A percentile compares a stretch with the other conserved stretches of the same genome.
Evolutionary conservation across 1,140 invertebrate species (phyloP).

Genomic region (Mesaphorura yosii): DNA sequence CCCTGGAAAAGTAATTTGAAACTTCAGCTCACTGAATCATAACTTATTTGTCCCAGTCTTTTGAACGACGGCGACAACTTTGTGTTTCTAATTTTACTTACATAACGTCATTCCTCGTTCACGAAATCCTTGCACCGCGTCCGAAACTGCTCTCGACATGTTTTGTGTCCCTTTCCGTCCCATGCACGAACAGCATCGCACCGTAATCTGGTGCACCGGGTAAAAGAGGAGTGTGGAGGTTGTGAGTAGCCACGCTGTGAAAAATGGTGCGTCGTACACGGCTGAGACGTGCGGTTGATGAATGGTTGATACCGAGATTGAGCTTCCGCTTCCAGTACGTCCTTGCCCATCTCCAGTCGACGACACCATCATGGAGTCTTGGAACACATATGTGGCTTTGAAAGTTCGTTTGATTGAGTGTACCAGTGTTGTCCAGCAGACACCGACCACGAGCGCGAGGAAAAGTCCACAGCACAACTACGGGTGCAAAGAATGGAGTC

Average conservation of each 20-base stretch:
- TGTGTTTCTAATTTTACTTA: conserved; percentile 35
- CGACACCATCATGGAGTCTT: background rate
- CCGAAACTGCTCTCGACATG: conserved; percentile 54
- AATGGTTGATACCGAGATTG: background rate
- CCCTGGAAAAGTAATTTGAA: conserved; percentile 39
- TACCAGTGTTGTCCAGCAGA: conserved; percentile 29
- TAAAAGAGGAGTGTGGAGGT: conserved; percentile 84
- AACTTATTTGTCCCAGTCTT: too few relatives aligned
- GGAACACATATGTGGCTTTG: conserved; percentile 20
- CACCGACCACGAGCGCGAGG: conserved; percentile 29
- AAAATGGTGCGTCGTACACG: conserved; percentile 75
- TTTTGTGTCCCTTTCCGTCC: conserved; percentile 46
- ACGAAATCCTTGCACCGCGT: conserved; percentile 67
- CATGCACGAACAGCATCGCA: conserved; percentile 41
- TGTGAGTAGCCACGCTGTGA: conserved; percentile 90
- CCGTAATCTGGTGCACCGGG: conserved; percentile 65
- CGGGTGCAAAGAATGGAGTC: conserved; percentile 1
- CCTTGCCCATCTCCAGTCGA: conserved; percentile 5
- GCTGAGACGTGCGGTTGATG: background rate
- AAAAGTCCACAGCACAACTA: conserved; percentile 31
- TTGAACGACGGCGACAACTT: background rate
- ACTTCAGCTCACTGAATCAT: too few relatives aligned
- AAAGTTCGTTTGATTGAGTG: conserved; percentile 28
- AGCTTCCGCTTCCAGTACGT: background rate
- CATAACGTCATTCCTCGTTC: conserved; percentile 76